phyloP scores from a whole-genome alignment of 2,888 invertebrate species.

The Phasia obesa region DNA sequence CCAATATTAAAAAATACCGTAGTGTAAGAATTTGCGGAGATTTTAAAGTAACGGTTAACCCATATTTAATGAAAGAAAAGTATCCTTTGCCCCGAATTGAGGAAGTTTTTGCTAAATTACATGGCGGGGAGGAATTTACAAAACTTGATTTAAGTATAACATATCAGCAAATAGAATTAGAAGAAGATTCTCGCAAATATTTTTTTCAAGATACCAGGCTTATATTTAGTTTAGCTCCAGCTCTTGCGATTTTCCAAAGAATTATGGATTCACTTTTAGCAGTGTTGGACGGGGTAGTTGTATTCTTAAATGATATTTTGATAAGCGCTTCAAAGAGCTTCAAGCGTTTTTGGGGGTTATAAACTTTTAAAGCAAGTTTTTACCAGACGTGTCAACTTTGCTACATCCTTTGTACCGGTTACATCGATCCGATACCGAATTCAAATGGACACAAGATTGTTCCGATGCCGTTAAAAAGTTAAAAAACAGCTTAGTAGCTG shows the following conservation, averaged over 20 bases:
- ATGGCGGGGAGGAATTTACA: conserved; percentile 45
- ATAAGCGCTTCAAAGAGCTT: no score
- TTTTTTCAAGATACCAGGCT: conserved; percentile 69
- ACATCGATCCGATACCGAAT: conserved; percentile 27
- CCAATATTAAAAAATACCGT: conserved; percentile 77
- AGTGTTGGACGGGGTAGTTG: conserved; percentile 71
- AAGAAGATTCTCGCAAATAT: conserved; percentile 71
- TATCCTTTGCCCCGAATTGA: conserved; percentile 73
- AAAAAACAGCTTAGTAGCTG: conserved; percentile 26
- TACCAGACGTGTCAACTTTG: conserved; percentile 34
- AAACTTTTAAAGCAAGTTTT: conserved; percentile 54
- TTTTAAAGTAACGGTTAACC: conserved; percentile 72
- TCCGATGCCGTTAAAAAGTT: conserved; percentile 74
- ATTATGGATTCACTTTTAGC: conserved; percentile 74
- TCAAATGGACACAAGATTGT: conserved; percentile 74
- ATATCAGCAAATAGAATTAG: conserved; percentile 77
- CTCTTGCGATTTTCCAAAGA: conserved; percentile 78
- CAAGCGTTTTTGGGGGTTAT: conserved; percentile 72
- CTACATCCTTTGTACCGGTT: conserved; percentile 35
- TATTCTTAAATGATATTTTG: no score
- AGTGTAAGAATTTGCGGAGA: conserved; percentile 67
- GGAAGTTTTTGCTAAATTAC: conserved; percentile 71
- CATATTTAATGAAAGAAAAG: conserved; percentile 66
- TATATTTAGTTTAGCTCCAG: conserved; percentile 78
- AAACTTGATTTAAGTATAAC: conserved; percentile 76